Conservation (phyloP, 2,888 invertebrate species). For the Folsomia manolachei region DNA sequence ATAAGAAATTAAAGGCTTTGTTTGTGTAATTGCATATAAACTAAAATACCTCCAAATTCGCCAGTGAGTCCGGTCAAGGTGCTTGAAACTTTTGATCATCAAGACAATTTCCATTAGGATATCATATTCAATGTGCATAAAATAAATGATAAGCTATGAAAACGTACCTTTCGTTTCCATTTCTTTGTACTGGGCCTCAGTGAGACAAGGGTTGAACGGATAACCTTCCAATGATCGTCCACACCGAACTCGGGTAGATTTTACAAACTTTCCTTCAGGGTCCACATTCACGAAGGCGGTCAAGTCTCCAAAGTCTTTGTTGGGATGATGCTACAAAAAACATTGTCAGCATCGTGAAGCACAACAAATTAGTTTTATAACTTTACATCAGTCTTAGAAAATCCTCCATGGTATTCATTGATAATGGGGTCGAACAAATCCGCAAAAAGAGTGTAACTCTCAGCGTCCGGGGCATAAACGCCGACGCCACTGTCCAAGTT, state of each 20-base stretch:
- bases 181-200: slow-evolving; percentile 94
- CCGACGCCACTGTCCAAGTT: slow-evolving; percentile 96
- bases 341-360: background rate
- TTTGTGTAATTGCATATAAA: too few relatives aligned
- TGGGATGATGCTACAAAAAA: slow-evolving; percentile 65
- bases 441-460: slow-evolving; percentile 86
- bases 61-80: slow-evolving; percentile 79
- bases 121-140: too few relatives aligned
- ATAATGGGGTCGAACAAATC: slow-evolving; percentile 96
- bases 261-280: slow-evolving; percentile 79
- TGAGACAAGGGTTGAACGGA: slow-evolving; percentile 96
- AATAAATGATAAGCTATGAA: too few relatives aligned
- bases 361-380: background rate
- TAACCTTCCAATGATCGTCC: slow-evolving; percentile 84
- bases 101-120: too few relatives aligned
- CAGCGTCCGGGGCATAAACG: slow-evolving; percentile 96
- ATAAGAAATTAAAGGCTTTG: too few relatives aligned
- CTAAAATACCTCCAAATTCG: too few relatives aligned
- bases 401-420: slow-evolving; percentile 93
- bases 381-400: slow-evolving; percentile 81
- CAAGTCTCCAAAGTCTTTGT: slow-evolving; percentile 91
- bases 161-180: slow-evolving; percentile 95
- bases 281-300: slow-evolving; percentile 86
- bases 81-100: slow-evolving; percentile 70
- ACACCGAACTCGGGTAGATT: slow-evolving; percentile 93